A percentile compares a stretch with the other conserved stretches of the same genome.
Evolutionary conservation across 2,113 vertebrate species (phyloP).

Genomic region (Zapus hudsonius): DNA sequence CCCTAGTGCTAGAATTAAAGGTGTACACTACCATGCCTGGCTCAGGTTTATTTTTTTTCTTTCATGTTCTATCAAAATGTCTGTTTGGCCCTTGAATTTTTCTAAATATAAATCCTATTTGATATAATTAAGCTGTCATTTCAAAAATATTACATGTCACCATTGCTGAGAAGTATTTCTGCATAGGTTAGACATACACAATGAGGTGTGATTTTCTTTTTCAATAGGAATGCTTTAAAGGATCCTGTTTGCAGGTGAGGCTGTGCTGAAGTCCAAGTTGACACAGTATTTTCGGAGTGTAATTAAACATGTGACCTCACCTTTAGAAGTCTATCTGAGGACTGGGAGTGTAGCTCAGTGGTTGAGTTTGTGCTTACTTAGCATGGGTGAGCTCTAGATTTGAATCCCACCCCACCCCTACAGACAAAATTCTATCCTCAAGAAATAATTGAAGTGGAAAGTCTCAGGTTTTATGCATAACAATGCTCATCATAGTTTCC

Average conservation of each 20-base stretch:
- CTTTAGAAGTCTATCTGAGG: not conserved
- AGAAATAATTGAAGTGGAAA: not conserved
- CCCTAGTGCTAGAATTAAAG: no score
- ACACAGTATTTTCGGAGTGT: not conserved
- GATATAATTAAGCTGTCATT: not conserved
- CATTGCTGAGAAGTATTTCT: not conserved
- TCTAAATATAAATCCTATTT: conserved; percentile 14
- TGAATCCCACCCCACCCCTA: not conserved
- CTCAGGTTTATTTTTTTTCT: not conserved
- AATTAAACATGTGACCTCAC: not conserved
- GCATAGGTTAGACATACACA: not conserved
- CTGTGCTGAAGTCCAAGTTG: not conserved
- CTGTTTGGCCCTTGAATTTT: not conserved
- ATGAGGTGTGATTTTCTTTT: not conserved
- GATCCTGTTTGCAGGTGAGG: not conserved
- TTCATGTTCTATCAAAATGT: conserved; percentile 37
- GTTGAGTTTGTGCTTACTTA: not conserved
- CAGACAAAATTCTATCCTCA: not conserved
- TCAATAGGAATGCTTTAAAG: not conserved
- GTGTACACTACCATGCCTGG: no score
- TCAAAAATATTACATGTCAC: not conserved
- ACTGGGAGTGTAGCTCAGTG: not conserved
- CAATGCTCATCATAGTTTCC: not conserved
- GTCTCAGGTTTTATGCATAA: not conserved
- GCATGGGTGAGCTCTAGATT: not conserved